These are phyloP conservation scores for Lampris incognitus DNA, from an alignment of 2,113 vertebrate genomes.

Conservation along the genomic window DNA sequence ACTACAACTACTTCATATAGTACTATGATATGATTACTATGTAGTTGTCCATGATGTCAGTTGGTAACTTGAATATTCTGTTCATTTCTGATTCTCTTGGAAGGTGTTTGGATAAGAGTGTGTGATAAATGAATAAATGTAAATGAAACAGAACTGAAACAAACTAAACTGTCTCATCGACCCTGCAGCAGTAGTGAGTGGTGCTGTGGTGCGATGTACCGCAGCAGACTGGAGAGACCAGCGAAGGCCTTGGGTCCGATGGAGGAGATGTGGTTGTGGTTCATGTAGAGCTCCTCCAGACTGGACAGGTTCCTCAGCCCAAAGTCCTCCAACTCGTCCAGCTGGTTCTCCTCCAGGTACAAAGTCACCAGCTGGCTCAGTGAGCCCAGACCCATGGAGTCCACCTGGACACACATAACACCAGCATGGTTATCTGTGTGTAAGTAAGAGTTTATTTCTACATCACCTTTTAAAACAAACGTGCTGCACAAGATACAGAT, in stretches of 20 bases:
- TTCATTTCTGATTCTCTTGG: too few species aligned
- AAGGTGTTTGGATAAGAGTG: too few species aligned
- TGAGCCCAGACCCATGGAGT: conserved; percentile 76
- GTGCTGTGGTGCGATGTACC: conserved; percentile 38
- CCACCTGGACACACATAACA: conserved; percentile 43
- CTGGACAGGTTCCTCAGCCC: conserved; percentile 81
- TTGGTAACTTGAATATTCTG: too few species aligned
- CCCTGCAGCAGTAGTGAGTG: too few species aligned
- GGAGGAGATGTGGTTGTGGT: conserved; percentile 85
- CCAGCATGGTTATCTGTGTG: too few species aligned
- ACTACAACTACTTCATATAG: too few species aligned
- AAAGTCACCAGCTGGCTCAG: conserved; percentile 83
- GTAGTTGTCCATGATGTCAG: too few species aligned
- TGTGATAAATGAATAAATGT: too few species aligned
- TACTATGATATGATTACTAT: too few species aligned
- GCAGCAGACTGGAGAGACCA: conserved; percentile 78
- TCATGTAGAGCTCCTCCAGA: conserved; percentile 87
- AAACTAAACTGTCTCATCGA: too few species aligned
- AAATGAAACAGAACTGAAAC: too few species aligned
- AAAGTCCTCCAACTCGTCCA: conserved; percentile 82
- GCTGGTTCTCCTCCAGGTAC: conserved; percentile 86
- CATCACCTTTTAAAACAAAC: neutral
- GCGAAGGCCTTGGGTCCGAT: conserved; percentile 83
- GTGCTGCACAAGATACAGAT: neutral
- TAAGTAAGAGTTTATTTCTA: too few species aligned